Conservation (phyloP, 2,888 invertebrate species). For the Bembecia ichneumoniformis region DNA sequence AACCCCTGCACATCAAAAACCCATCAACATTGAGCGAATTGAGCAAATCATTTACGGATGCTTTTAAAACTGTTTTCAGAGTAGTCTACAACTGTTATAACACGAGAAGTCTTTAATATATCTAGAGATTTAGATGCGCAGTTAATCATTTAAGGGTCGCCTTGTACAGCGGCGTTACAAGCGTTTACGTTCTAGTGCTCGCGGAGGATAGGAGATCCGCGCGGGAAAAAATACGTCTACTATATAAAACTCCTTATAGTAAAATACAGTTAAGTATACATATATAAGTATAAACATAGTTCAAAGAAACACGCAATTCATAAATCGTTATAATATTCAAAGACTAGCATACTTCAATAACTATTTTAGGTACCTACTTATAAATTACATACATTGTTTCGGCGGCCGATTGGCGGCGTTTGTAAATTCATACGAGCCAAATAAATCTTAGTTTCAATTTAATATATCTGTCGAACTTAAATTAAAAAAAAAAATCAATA, state of each 20-base stretch:
- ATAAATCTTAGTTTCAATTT: not conserved
- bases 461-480: not conserved
- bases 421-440: not conserved
- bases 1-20: too few relatives aligned
- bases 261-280: not conserved
- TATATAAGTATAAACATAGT: not conserved
- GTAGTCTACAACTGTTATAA: too few relatives aligned
- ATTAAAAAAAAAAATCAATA: not conserved
- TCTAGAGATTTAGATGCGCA: too few relatives aligned
- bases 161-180: not conserved
- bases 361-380: conserved; percentile 7
- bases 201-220: not conserved
- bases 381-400: not conserved
- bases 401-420: not conserved
- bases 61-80: too few relatives aligned
- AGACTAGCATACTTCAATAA: conserved; percentile 19
- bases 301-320: not conserved
- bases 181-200: not conserved
- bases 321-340: not conserved
- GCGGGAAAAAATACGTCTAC: not conserved
- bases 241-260: not conserved
- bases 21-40: too few relatives aligned
- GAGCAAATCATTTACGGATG: too few relatives aligned
- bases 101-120: too few relatives aligned
- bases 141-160: too few relatives aligned